Percentiles rank a stretch among this genome's conserved stretches.
Evolutionary conservation across 1,140 invertebrate species (phyloP).

Genomic region (Drosophila kurseongensis): DNA sequence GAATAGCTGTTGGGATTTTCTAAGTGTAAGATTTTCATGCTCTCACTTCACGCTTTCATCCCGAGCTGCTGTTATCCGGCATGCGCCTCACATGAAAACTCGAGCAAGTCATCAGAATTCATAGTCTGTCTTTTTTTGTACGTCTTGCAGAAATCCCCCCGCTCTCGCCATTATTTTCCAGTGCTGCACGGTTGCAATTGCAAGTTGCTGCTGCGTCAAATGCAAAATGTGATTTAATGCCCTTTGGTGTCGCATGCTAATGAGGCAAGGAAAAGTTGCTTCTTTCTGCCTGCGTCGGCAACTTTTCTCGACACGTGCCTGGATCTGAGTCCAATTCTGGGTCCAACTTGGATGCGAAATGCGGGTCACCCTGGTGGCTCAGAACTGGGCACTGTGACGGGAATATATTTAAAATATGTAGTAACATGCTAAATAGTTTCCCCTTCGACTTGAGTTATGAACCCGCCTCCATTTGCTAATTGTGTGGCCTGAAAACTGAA

Average conservation of each 20-base stretch:
- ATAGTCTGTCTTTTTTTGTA: slow-evolving; percentile 44
- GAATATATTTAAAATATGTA: slow-evolving; percentile 48
- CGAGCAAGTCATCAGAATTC: slow-evolving; percentile 56
- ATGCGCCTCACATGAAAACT: slow-evolving; percentile 46
- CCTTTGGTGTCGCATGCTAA: slow-evolving; percentile 58
- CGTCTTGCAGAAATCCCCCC: slow-evolving; percentile 21
- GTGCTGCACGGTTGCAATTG: slow-evolving; percentile 49
- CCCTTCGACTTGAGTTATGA: slow-evolving; percentile 43
- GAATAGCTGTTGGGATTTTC: not conserved
- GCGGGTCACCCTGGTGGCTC: not conserved
- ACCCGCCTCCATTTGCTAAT: slow-evolving; percentile 46
- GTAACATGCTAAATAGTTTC: slow-evolving; percentile 52
- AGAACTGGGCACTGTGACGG: slow-evolving; percentile 45
- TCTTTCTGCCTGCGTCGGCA: slow-evolving; percentile 45
- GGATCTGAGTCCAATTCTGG: slow-evolving; percentile 33
- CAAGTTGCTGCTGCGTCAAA: slow-evolving; percentile 56
- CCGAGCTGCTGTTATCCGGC: slow-evolving; percentile 8
- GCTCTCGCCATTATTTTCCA: not conserved
- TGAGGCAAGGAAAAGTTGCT: slow-evolving; percentile 55
- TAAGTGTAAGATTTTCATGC: not conserved
- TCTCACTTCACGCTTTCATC: slow-evolving; percentile 23
- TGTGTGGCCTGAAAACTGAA: slow-evolving; percentile 43
- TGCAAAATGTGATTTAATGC: slow-evolving; percentile 62
- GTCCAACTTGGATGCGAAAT: slow-evolving; percentile 16
- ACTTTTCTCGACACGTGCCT: slow-evolving; percentile 55